Base-by-base conservation (phyloP, 2,797 vertebrate genomes). In the Knipowitschia caucasica region DNA sequence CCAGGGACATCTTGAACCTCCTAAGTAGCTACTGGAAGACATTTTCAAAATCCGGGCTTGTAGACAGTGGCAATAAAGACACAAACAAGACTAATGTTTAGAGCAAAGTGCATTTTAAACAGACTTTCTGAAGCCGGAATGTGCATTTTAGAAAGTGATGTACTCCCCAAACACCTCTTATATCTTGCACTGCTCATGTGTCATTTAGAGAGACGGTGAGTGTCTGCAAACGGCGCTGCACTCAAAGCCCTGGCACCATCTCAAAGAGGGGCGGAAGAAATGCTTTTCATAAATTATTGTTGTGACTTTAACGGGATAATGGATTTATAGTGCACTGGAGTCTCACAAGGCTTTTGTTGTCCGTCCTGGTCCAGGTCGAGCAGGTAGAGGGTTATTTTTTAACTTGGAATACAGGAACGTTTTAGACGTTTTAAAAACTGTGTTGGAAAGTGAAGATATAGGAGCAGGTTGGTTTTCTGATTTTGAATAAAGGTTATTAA, bases 231-330 rank as follows among this genome's bases (percentile, higher is more conserved):
- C 62, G 30, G 31, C 36, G 25, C 54, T 40, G 44, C 44, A 46
- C 65, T 39, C 36, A 21, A 17, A 36, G 53, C 62, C 59, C 56
- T 59, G 29, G 43, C 61, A 52, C 44, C 64, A 55, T 47, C 56
- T 56, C 60, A n/a, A n/a, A n/a, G 53, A 69, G 55, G 58, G 49
- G 60, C 43, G 56, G 55, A 62, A 71, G 57, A 60, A 71, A 67
- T 59, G 47, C 56, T 49, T 56, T 50, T 59, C 65, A 82, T 68
- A 54, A 72, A 75, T 84, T 70, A 69, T 67, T 67, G 59, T 67
- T 63, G 4, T 49, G 57, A 44, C 50, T 46, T 61, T 38, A 45
- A 62, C 53, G 58, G 57, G 60, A 71, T 82, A 73, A 81, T 81
- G 73, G 76, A 53, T 47, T 67, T 75, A 60, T 64, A 69, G 67